Evolutionary conservation across 2,888 invertebrate species (phyloP).

Genomic region (Drosophila eohydei): DNA sequence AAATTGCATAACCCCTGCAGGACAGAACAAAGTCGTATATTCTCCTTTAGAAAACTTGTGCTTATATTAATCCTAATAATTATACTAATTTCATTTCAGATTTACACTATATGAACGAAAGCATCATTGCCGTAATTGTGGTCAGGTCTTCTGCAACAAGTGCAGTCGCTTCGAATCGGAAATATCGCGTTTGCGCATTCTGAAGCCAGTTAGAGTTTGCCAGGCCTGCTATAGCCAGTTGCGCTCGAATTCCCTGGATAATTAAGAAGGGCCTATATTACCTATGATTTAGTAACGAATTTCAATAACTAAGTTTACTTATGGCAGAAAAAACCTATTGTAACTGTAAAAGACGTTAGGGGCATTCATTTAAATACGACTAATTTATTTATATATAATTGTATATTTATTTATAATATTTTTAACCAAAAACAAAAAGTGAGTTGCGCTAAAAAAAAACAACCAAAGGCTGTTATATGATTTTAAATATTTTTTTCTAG

Average conservation of each 20-base stretch:
- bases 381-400: slow-evolving; percentile 33
- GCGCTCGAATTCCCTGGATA: slow-evolving; percentile 82
- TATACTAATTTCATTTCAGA: slow-evolving; percentile 79
- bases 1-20: not conserved
- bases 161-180: slow-evolving; percentile 99
- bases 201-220: slow-evolving; percentile 98
- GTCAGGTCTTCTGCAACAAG: slow-evolving; percentile 98
- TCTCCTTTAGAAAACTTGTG: too few species aligned
- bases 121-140: slow-evolving; percentile 99
- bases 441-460: slow-evolving; percentile 54
- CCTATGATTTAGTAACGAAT: slow-evolving; percentile 29
- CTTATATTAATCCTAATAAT: not conserved
- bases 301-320: slow-evolving; percentile 30
- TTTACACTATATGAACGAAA: slow-evolving; percentile 97
- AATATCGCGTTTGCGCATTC: slow-evolving; percentile 95
- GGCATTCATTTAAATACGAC: slow-evolving; percentile 38
- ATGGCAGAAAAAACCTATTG: slow-evolving; percentile 11
- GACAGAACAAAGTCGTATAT: too few species aligned
- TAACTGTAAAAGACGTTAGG: slow-evolving; percentile 56
- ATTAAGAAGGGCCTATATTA: slow-evolving; percentile 61
- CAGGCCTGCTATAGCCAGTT: slow-evolving; percentile 93
- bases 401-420: slow-evolving; percentile 42
- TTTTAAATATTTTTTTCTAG: slow-evolving; percentile 55
- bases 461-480: slow-evolving; percentile 73
- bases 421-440: slow-evolving; percentile 53